Evolutionary conservation across 2,797 vertebrate genomes (phyloP).

Genomic region (Intellagama lesueurii): DNA sequence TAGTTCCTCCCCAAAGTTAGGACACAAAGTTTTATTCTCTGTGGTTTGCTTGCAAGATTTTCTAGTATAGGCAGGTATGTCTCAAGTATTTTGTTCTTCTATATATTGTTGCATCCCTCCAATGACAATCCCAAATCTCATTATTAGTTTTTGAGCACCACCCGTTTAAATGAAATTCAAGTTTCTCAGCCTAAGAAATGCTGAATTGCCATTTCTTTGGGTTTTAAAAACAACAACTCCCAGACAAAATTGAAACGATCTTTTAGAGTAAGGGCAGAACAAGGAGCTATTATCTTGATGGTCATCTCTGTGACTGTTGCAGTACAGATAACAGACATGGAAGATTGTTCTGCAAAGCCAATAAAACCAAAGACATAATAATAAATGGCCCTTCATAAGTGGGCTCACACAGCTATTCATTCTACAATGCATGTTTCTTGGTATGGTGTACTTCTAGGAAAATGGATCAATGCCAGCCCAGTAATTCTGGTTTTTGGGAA

Average conservation of each 20-base stretch:
- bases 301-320: neutral
- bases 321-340: neutral
- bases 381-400: neutral
- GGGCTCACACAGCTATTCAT: neutral
- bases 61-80: neutral
- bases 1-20: conserved; percentile 13
- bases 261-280: neutral
- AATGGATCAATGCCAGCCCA: neutral
- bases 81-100: neutral
- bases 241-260: neutral
- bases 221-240: neutral
- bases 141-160: neutral
- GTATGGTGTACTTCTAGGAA: neutral
- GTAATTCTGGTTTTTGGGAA: neutral
- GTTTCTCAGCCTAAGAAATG: neutral
- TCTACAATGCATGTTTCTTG: neutral
- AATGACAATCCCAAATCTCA: neutral
- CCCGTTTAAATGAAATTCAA: neutral
- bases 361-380: neutral
- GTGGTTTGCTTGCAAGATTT: neutral
- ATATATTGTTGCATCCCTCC: neutral
- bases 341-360: neutral
- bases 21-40: neutral
- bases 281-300: neutral
- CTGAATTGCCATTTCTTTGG: neutral